phyloP scores from a whole-genome alignment of 2,113 vertebrate genomes.

The Phaethornis superciliosus region DNA sequence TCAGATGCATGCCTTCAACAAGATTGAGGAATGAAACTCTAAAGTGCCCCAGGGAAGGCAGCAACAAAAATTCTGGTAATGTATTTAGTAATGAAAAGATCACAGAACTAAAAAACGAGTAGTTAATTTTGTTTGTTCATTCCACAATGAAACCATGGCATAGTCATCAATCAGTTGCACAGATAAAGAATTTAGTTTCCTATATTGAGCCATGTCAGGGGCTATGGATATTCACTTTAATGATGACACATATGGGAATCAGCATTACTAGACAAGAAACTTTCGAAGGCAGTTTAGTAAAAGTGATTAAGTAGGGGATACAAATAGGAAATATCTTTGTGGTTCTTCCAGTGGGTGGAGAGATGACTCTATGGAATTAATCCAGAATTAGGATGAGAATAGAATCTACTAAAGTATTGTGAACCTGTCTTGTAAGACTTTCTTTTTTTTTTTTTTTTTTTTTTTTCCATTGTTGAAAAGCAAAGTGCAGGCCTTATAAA shows the following conservation, averaged over 20 bases:
- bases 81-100: slow-evolving; percentile 36
- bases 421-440: neutral
- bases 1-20: slow-evolving; percentile 17
- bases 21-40: slow-evolving; percentile 21
- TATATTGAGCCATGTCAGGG: neutral
- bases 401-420: neutral
- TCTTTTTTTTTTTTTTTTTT: neutral
- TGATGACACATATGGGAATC: neutral
- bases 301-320: neutral
- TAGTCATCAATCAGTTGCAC: slow-evolving; percentile 19
- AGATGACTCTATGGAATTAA: neutral
- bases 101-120: neutral
- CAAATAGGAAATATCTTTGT: neutral
- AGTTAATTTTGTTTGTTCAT: slow-evolving; percentile 24
- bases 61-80: slow-evolving; percentile 25
- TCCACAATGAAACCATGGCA: slow-evolving; percentile 8
- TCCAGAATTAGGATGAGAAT: neutral
- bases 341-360: neutral
- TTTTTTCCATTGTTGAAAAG: neutral
- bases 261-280: neutral
- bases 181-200: slow-evolving; percentile 8
- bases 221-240: neutral
- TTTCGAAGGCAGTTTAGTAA: neutral
- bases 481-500: neutral
- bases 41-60: slow-evolving; percentile 20